phyloP scores from a whole-genome alignment of 2,888 invertebrate species.

The Cephalotes varians region DNA sequence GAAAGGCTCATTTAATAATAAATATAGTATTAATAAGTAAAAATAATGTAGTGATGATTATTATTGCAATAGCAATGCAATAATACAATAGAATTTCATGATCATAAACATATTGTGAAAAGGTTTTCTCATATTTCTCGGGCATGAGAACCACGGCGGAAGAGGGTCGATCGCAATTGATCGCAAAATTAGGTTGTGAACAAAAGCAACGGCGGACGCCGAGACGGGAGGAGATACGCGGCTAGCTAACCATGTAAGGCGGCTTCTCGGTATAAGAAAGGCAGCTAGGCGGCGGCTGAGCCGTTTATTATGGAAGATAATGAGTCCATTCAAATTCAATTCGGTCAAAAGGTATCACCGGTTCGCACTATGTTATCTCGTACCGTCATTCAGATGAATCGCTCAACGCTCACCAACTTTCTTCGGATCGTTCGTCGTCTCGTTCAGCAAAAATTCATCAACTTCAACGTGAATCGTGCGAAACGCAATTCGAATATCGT shows the following conservation, averaged over 20 bases:
- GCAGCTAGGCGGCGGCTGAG: constrained; percentile 37
- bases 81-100: neutral
- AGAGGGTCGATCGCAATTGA: constrained; percentile 63
- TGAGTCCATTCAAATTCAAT: constrained; percentile 72
- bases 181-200: constrained; percentile 67
- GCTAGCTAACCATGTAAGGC: constrained; percentile 29
- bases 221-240: constrained; percentile 22
- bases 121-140: neutral
- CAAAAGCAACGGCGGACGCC: constrained; percentile 50
- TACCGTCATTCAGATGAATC: constrained; percentile 16
- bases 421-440: neutral
- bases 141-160: constrained; percentile 48
- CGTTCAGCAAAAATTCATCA: constrained; percentile 29
- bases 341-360: constrained; percentile 57
- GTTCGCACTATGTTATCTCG: constrained; percentile 6
- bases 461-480: neutral
- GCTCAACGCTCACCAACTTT: constrained; percentile 30
- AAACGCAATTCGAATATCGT: neutral
- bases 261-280: constrained; percentile 49
- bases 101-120: neutral
- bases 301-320: constrained; percentile 66
- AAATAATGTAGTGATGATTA: too few species aligned
- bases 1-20: neutral
- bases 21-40: too few species aligned
- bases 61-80: too few species aligned